phyloP scores from a whole-genome alignment of 2,888 invertebrate genomes.

The Amiota communis region DNA sequence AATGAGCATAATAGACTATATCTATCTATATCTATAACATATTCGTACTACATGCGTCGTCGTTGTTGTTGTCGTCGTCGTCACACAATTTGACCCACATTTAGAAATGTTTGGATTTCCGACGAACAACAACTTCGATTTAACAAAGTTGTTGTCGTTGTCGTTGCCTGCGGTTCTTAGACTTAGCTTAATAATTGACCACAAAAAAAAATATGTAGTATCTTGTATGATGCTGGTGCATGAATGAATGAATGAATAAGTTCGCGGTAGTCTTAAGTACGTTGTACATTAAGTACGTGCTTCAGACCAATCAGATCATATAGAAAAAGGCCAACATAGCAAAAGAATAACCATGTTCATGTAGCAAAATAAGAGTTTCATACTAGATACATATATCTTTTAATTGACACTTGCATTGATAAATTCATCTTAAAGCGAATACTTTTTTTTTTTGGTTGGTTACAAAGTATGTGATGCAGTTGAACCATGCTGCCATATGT shows the following conservation, averaged over 20 bases:
- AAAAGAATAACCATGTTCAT: not conserved
- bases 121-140: slow-evolving; percentile 15
- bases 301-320: slow-evolving; percentile 7
- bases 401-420: slow-evolving; percentile 54
- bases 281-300: not conserved
- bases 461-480: too few relatives aligned
- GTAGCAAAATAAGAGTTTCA: slow-evolving; percentile 17
- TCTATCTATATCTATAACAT: not conserved
- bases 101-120: slow-evolving; percentile 24
- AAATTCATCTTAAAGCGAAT: slow-evolving; percentile 29
- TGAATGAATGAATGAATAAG: too few relatives aligned
- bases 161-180: slow-evolving; percentile 3
- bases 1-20: not conserved
- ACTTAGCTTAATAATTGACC: not conserved
- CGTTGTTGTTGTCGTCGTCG: too few relatives aligned
- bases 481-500: too few relatives aligned
- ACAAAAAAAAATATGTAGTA: too few relatives aligned
- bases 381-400: slow-evolving; percentile 46
- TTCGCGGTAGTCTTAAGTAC: not conserved
- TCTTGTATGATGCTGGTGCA: too few relatives aligned
- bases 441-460: not conserved
- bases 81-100: slow-evolving; percentile 21
- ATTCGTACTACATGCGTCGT: slow-evolving; percentile 9
- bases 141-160: not conserved
- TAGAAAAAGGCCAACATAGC: not conserved